Conservation (phyloP, 2,797 vertebrate species). For the Miichthys miiuy region DNA sequence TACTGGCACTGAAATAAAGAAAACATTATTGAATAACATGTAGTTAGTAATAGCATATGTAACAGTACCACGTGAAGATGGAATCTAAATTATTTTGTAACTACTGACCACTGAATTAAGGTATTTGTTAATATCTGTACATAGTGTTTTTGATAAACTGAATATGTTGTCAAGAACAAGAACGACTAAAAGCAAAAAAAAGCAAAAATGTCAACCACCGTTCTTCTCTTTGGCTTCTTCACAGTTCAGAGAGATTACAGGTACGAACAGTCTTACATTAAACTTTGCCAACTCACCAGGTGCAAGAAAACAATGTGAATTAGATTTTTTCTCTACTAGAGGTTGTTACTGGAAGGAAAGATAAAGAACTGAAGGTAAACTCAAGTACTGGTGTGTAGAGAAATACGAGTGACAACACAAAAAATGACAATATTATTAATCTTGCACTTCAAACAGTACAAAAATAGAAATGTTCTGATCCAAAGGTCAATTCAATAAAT, state of each 20-base stretch:
- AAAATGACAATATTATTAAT: constrained; percentile 58
- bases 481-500: constrained; percentile 95
- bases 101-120: constrained; percentile 25
- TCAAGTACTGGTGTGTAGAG: constrained; percentile 67
- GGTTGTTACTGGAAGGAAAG: constrained; percentile 20
- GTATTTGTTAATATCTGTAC: constrained; percentile 13
- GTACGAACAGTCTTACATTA: constrained; percentile 21
- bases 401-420: constrained; percentile 36
- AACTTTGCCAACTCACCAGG: constrained; percentile 9
- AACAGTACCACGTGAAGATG: constrained; percentile 27
- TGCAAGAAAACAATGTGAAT: constrained; percentile 12
- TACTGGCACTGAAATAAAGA: constrained; percentile 56
- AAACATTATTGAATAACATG: not conserved
- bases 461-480: constrained; percentile 95
- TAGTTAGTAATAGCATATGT: constrained; percentile 25
- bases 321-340: constrained; percentile 18
- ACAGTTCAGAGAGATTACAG: constrained; percentile 76
- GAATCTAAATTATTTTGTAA: constrained; percentile 21
- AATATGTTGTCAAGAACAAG: constrained; percentile 3
- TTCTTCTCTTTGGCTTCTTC: constrained; percentile 69
- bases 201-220: constrained; percentile 16
- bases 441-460: constrained; percentile 92
- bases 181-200: constrained; percentile 28
- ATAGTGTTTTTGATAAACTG: constrained; percentile 30
- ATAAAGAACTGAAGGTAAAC: constrained; percentile 46